Percentiles rank a stretch among this genome's conserved stretches.
These are phyloP conservation scores for Dufourea novaeangliae DNA, from an alignment of 1,140 invertebrate species.

Conservation along the genomic window DNA sequence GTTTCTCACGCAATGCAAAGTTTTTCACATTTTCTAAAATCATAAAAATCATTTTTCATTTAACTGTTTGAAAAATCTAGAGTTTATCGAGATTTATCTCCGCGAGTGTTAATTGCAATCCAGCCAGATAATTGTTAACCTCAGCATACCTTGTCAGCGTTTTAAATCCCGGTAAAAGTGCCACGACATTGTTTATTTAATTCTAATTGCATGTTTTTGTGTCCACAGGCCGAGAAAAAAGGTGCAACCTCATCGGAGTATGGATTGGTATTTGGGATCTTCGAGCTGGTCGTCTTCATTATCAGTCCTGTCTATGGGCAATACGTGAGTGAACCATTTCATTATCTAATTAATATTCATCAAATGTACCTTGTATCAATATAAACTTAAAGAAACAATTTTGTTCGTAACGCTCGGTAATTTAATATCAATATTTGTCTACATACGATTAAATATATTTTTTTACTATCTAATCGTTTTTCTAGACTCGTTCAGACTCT, in stretches of 20 bases:
- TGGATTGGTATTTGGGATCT: slow-evolving; percentile 95
- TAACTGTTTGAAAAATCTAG: slow-evolving; percentile 54
- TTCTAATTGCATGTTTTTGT: not conserved
- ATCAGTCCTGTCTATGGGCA: slow-evolving; percentile 94
- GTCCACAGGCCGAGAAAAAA: slow-evolving; percentile 90
- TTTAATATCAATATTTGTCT: too few relatives aligned
- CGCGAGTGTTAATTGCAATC: slow-evolving; percentile 57
- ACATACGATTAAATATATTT: too few relatives aligned
- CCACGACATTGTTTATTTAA: not conserved
- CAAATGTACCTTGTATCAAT: too few relatives aligned
- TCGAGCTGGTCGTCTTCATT: slow-evolving; percentile 95
- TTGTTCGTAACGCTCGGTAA: too few relatives aligned
- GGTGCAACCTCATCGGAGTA: slow-evolving; percentile 93
- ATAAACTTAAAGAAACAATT: too few relatives aligned
- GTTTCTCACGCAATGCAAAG: too few relatives aligned
- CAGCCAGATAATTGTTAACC: not conserved
- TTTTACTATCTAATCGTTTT: too few relatives aligned
- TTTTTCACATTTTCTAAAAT: not conserved
- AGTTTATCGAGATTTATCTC: slow-evolving; percentile 69
- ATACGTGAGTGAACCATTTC: slow-evolving; percentile 86
- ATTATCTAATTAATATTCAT: slow-evolving; percentile 18
- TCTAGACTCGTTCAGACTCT: too few relatives aligned
- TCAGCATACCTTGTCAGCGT: too few relatives aligned
- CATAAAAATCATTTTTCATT: not conserved
- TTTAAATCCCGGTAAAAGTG: too few relatives aligned